Conservation (phyloP, 2,888 invertebrate genomes). For the Parasteatoda lunata region DNA sequence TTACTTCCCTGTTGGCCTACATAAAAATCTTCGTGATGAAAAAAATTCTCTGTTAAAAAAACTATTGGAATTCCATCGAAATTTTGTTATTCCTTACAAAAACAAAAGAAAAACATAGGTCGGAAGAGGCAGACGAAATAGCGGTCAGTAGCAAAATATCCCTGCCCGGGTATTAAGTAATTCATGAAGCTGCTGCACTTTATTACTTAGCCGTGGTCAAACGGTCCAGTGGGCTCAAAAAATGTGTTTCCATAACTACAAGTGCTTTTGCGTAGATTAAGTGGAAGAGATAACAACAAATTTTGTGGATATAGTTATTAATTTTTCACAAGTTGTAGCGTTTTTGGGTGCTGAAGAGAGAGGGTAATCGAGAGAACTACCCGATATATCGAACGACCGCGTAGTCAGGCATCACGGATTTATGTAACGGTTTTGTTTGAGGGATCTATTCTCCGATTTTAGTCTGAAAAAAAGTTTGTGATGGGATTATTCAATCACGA, state of each 20-base stretch:
- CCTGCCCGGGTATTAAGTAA: slow-evolving; percentile 15
- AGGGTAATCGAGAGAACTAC: slow-evolving; percentile 11
- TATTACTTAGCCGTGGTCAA: not conserved
- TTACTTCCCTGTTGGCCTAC: slow-evolving; percentile 32
- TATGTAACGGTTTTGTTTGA: slow-evolving; percentile 14
- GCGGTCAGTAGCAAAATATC: slow-evolving; percentile 2
- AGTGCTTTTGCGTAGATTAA: slow-evolving; percentile 19
- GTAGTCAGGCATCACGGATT: slow-evolving; percentile 19
- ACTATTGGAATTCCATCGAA: not conserved
- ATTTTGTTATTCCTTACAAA: not conserved
- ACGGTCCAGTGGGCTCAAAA: slow-evolving; percentile 25
- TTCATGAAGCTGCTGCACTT: slow-evolving; percentile 18
- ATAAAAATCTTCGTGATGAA: not conserved
- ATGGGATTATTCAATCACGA: slow-evolving; percentile 7
- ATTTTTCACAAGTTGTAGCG: slow-evolving; percentile 38
- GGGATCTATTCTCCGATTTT: not conserved
- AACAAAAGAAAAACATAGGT: not conserved
- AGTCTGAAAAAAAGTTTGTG: not conserved
- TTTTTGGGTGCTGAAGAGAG: slow-evolving; percentile 14
- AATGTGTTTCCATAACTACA: slow-evolving; percentile 64
- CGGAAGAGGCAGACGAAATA: slow-evolving; percentile 4
- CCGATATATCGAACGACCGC: not conserved
- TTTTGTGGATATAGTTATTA: slow-evolving; percentile 44
- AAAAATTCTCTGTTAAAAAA: not conserved
- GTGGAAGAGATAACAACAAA: slow-evolving; percentile 26